These are phyloP conservation scores for Teinopalpus imperialis DNA, from an alignment of 2,888 invertebrate genomes.

Conservation along the genomic window DNA sequence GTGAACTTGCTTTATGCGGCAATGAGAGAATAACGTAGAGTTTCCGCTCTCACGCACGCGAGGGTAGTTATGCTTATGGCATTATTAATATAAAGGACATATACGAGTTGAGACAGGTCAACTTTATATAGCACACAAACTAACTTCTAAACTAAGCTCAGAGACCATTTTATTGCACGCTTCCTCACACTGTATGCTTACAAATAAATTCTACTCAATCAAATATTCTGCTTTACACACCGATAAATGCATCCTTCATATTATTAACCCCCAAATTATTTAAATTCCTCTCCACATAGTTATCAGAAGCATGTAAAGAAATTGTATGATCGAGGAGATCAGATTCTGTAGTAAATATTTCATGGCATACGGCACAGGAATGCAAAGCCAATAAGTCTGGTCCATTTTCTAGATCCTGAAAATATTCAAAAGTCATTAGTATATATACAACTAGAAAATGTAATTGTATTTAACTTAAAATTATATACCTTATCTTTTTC, in stretches of 20 bases:
- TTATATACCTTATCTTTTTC: conserved; percentile 43
- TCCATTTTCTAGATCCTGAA: conserved; percentile 49
- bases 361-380: conserved; percentile 70
- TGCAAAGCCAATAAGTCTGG: conserved; percentile 65
- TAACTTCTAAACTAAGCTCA: too few species aligned
- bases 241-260: conserved; percentile 29
- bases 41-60: too few species aligned
- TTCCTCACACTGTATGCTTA: too few species aligned
- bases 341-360: conserved; percentile 68
- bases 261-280: conserved; percentile 26
- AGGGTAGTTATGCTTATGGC: too few species aligned
- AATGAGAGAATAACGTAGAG: too few species aligned
- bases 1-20: too few species aligned
- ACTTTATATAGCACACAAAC: too few species aligned
- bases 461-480: background rate
- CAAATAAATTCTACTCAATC: too few species aligned
- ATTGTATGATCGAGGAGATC: conserved; percentile 72
- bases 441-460: too few species aligned
- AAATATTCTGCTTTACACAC: conserved; percentile 22
- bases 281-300: conserved; percentile 33
- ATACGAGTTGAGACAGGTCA: too few species aligned
- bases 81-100: too few species aligned
- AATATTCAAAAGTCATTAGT: conserved; percentile 26
- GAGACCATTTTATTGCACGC: too few species aligned
- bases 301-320: conserved; percentile 57